Percentiles rank a stretch among this genome's conserved stretches.
Conservation (phyloP, 2,888 invertebrate genomes). For the Ochlodes sylvanus region DNA sequence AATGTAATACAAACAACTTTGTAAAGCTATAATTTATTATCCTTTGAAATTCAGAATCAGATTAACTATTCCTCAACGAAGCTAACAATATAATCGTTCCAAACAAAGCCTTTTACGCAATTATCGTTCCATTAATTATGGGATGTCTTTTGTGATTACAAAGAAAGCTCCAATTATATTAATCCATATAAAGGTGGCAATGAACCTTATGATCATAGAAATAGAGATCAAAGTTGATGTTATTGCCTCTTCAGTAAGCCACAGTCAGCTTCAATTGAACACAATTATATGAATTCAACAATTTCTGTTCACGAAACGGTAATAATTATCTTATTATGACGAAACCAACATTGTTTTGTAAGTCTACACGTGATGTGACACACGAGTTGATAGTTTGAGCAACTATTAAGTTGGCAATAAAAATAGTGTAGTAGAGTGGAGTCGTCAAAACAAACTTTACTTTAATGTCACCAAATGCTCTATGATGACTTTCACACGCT, state of each 20-base stretch:
- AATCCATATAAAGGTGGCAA: not conserved
- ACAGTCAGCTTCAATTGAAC: conserved; percentile 2
- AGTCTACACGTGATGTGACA: conserved; percentile 18
- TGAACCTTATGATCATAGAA: not conserved
- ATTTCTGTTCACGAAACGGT: conserved; percentile 26
- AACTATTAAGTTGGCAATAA: too few species aligned
- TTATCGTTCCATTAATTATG: conserved; percentile 30
- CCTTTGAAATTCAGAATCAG: conserved; percentile 15
- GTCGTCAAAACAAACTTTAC: too few species aligned
- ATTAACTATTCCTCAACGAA: conserved; percentile 19
- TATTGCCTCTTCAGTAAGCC: conserved; percentile 7
- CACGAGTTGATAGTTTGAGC: conserved; percentile 2
- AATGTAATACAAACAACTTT: not conserved
- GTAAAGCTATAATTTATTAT: not conserved
- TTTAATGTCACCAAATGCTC: too few species aligned
- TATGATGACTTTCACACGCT: too few species aligned
- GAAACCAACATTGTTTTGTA: conserved; percentile 50
- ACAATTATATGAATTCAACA: conserved; percentile 24
- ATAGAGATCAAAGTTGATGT: conserved; percentile 17
- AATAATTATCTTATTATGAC: conserved; percentile 55
- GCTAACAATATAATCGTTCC: conserved; percentile 36
- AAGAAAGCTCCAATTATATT: conserved; percentile 27
- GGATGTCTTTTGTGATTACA: conserved; percentile 27
- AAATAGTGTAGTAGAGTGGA: too few species aligned
- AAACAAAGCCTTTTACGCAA: conserved; percentile 28